Conservation (phyloP, 2,888 invertebrate species). For the Lithophane ornitopus region DNA sequence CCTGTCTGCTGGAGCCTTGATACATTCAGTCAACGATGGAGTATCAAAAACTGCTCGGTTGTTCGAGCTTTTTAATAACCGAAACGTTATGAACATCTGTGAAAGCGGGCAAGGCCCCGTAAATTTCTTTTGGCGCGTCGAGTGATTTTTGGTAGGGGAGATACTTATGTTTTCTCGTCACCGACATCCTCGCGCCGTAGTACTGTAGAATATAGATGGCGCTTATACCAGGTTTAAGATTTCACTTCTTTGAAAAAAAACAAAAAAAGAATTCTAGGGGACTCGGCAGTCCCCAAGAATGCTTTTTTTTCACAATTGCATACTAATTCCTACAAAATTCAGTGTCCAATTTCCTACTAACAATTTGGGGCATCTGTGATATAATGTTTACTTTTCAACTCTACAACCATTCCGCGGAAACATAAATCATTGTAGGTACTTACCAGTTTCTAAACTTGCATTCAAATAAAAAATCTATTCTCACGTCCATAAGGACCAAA, state of each 20-base stretch:
- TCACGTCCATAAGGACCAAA: neutral
- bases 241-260: too few species aligned
- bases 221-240: too few species aligned
- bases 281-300: too few species aligned
- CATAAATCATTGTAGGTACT: conserved; percentile 37
- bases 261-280: too few species aligned
- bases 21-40: neutral
- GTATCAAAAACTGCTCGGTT: neutral
- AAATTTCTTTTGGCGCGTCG: too few species aligned
- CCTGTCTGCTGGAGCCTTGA: neutral
- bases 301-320: neutral
- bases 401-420: neutral
- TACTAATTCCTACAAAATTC: neutral
- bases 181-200: too few species aligned
- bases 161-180: too few species aligned
- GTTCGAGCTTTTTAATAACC: conserved; percentile 36
- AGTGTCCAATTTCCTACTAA: neutral
- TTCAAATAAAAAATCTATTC: neutral
- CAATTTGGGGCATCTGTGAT: neutral
- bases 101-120: neutral
- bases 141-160: too few species aligned
- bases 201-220: too few species aligned
- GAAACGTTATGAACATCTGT: conserved; percentile 34
- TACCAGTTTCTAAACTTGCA: neutral
- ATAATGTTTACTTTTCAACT: neutral